Base-by-base conservation (phyloP, 2,797 vertebrate genomes). In the Odontamblyopus lacepedii region DNA sequence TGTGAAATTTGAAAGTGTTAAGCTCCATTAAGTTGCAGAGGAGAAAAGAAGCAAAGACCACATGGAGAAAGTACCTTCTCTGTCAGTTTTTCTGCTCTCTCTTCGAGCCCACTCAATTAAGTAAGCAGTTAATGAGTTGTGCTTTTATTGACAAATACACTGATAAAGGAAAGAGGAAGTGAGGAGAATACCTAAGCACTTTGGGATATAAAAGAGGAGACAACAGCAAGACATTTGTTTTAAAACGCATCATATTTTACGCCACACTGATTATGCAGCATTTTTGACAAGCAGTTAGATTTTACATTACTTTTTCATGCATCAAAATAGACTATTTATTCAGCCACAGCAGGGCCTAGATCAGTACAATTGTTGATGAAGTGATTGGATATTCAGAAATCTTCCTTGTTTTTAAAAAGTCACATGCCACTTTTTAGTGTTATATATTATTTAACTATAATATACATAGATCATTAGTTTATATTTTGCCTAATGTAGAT, bases 11-110 rank as follows among this genome's bases (percentile, higher is more conserved):
- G 82, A 87, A 85, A 82, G 82, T 62, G 64, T 82, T 82, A 79
- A 86, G 80, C 79, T 81, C 79, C 85, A 82, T 88, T 85, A 87
- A 79, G 79, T 84, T 79, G 62, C 72, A 71, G 67, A 68, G 74
- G 83, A 80, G 65, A 74, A 41, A 78, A 74, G 72, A 80, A 73
- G 70, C 6, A 5, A 67, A 55, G 61, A 79, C 73, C 78, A 80
- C 79, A 76, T 67, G 72, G 78, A 73, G 86, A 74, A 72, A 76
- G 77, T 64, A 26, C 57, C 69, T 68, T 69, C 62, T 67, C 48
- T 5, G 12, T 19, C 56, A 59, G 61, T 75, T 77, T 63, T 78
- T 73, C 57, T 30, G 1, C 72, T 73, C 66, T n/a, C 64, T 75
- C 38, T 65, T 74, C 72, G 48, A 26, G 64, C 72, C 72, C 80